Evolutionary conservation across 1,140 invertebrate genomes (phyloP), one percentile per base, ranked within the genome.

Genomic region (Cyrtorhinus lividipennis): DNA sequence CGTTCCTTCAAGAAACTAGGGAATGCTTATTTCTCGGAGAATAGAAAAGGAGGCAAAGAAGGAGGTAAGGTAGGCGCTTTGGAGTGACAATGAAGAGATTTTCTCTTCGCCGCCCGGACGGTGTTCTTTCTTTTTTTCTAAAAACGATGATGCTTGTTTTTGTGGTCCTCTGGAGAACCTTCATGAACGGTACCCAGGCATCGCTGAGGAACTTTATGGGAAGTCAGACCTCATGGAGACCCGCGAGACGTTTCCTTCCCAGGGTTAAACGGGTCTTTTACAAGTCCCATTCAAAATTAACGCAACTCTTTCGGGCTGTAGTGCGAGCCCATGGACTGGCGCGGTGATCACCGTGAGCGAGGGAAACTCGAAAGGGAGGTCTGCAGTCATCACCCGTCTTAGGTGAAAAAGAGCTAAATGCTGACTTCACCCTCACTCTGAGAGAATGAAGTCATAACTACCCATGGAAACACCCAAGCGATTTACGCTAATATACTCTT

Each of bases 11-110:
- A 15, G 48, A 53, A 53, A 53, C 10, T 20, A 53, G 48, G 20
- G 48, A 53, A 22, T 53, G 48, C 18, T 53, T 20, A 53, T 10
- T 53, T 20, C 10, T 53, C 20, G 10, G 5, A 30, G 44, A n/a
- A n/a, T n/a, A n/a, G n/a, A 5, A 27, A 27, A 61, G 27, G 24
- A 61, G 46, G 58, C 56, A 30, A 44, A 24, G 24, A 25, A n/a
- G 38, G 61, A 65, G 27, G 48, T 25, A 62, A 23, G 62, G 26
- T 58, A 24, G 56, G 45, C 30, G 24, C 57, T 45, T 59, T 45
- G 63, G 46, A 63, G 60, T 45, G 48, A 64, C 20, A 57, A 30
- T 58, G 48, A 53, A 53, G 48, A 53, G 48, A 53, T 53, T 53
- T 53, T 53, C 48, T 53, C 48, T 53, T 22, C 3, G 48, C 5